Evolutionary conservation across 2,797 vertebrate genomes (phyloP), one percentile per base, ranked within the genome.

Genomic region (Smutsia gigantea): DNA sequence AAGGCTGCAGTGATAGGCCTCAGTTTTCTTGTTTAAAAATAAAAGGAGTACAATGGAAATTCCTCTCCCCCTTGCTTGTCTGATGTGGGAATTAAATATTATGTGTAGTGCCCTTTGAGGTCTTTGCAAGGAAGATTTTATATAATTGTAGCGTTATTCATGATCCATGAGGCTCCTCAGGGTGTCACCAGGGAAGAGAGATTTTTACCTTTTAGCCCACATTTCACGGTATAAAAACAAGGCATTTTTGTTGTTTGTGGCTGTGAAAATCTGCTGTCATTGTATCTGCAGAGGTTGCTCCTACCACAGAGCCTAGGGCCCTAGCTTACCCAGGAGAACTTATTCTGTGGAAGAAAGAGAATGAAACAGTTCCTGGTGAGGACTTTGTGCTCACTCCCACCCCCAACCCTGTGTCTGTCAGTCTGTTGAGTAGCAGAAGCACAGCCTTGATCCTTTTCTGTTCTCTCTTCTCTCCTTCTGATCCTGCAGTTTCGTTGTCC

Each of bases 121-220:
- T 3, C 66, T 89, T 61, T 93, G 66, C 51, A 96, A 90, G 77
- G 90, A 91, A 93, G 90, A 96, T 27, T 78, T 71, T 95, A 1
- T 95, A 71, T 95, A 96, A 97, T 97, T 97, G 97, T 87, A 92
- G 39, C 55, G 88, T 97, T 97, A 95, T 94, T 94, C 89, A 81
- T 83, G 79, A 81, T 74, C 89, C 92, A 88, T 93, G 95, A 83
- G 81, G 17, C 85, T 92, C 95, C n/a, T 79, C 57, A 95, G 88
- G 91, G 84, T 96, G 49, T 97, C 78, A 92, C 90, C 74, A 66
- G 64, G 59, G 64, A 95, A 94, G 69, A 87, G 78, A 96, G 75
- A 84, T 86, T 95, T 94, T 90, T 72, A 92, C 78, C 53, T 82
- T 93, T 61, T 93, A 89, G 69, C 27, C 59, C 31, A 19, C 68